Evolutionary conservation across 2,888 invertebrate genomes (phyloP), one percentile per base, ranked within the genome.

Genomic region (Smittia sp.): DNA sequence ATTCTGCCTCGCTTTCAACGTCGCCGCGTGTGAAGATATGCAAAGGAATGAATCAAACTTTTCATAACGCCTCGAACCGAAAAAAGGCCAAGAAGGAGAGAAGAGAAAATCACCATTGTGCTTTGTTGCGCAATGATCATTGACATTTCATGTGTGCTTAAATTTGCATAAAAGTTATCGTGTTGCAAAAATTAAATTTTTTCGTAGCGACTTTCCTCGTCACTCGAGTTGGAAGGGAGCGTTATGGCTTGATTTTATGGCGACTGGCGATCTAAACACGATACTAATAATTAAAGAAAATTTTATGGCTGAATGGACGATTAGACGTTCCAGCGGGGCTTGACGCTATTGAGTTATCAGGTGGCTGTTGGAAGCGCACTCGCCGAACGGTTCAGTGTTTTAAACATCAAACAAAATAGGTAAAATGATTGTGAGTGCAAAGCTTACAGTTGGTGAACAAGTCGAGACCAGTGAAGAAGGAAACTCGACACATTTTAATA

Each of bases 251-350:
- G 46, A n/a, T 46, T 46, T 15, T 46, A 11, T 46, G 11, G 46
- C 2, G 46, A 46, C 46, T 46, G 46, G 2, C 4, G 15, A 46
- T 2, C 2, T 2, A 66, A 1, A 66, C 32, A 38, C 68, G 41
- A 27, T 46, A 24, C n/a, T n/a, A n/a, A 27, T 68, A 68, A 68
- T 68, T 68, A 68, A 68, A 46, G 22, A n/a, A 68, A 18, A 68
- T 68, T 68, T 39, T 39, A 52, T 52, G 25, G 46, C 18, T 68
- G 68, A 46, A 41, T 52, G 41, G 41, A 24, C n/a, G 22, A 68
- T 68, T 68, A 41, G 39, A 27, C n/a, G 32, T 22, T 39, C 7
- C 7, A 39, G 39, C 39, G 39, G 7, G 39, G 7, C 11, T 39
- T 39, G 7, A 39, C 7, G 39, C 7, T 39, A 39, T 9, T 39